Percentiles rank a stretch among this genome's conserved stretches.
Conservation (phyloP, 2,888 invertebrate species). For the Platycheirus albimanus region DNA sequence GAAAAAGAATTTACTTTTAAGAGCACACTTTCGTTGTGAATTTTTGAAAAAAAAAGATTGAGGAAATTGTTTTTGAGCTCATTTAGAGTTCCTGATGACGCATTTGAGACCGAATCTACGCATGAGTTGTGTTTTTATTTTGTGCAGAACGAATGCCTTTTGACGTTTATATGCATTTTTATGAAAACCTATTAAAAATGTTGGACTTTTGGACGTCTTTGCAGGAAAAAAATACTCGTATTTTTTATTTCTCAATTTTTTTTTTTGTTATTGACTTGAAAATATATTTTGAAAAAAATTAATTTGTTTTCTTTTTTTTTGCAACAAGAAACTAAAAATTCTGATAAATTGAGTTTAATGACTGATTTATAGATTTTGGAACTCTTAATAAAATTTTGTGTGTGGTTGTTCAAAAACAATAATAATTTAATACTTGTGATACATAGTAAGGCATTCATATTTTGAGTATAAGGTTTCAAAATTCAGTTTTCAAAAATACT, state of each 20-base stretch:
- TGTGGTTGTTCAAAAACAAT: too few relatives aligned
- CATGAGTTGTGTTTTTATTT: slow-evolving; percentile 29
- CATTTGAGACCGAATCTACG: slow-evolving; percentile 45
- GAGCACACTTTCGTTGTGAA: background rate
- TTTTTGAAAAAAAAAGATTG: slow-evolving; percentile 22
- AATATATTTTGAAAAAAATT: slow-evolving; percentile 29
- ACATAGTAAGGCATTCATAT: too few relatives aligned
- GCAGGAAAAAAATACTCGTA: background rate
- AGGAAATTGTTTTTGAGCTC: slow-evolving; percentile 13
- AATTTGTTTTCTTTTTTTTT: background rate
- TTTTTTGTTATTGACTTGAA: slow-evolving; percentile 31
- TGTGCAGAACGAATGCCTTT: slow-evolving; percentile 13
- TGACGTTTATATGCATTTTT: slow-evolving; percentile 45
- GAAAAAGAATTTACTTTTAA: slow-evolving; percentile 22
- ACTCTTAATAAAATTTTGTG: too few relatives aligned
- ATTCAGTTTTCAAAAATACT: too few relatives aligned
- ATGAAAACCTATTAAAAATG: slow-evolving; percentile 31
- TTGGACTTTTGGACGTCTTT: slow-evolving; percentile 19
- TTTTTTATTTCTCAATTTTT: background rate
- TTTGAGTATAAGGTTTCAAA: too few relatives aligned
- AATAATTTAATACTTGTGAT: too few relatives aligned
- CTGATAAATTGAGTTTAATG: background rate
- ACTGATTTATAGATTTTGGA: background rate
- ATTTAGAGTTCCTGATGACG: slow-evolving; percentile 34
- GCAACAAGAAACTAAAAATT: background rate